Conservation (phyloP, 2,113 vertebrate genomes). For the Stercorarius parasiticus region DNA sequence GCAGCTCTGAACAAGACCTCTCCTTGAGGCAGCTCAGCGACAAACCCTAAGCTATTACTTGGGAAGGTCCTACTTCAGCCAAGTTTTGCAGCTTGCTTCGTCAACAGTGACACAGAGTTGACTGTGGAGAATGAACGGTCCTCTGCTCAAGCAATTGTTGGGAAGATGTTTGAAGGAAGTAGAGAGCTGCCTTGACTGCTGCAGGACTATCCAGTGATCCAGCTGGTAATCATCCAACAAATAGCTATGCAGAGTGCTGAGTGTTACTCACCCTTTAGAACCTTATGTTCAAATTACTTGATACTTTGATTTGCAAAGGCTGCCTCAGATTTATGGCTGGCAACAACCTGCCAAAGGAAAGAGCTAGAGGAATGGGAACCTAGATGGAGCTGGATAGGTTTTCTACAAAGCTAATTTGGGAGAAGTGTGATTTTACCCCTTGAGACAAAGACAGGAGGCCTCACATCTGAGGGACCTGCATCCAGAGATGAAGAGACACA, state of each 20-base stretch:
- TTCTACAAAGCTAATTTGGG: not conserved
- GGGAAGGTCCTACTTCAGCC: not conserved
- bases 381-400: not conserved
- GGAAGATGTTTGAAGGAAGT: not conserved
- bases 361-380: not conserved
- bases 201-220: not conserved
- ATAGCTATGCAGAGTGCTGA: not conserved
- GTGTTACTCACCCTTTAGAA: not conserved
- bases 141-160: not conserved
- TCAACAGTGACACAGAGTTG: not conserved
- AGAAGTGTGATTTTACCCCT: not conserved
- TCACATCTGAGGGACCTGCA: not conserved
- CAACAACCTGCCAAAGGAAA: not conserved
- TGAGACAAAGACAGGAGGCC: not conserved
- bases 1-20: not conserved
- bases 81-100: not conserved
- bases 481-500: not conserved
- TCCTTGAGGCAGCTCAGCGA: not conserved
- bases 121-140: fast-evolving
- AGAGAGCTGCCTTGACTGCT: not conserved
- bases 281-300: not conserved
- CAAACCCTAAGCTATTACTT: not conserved
- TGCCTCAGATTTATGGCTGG: not conserved
- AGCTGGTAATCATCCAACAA: not conserved
- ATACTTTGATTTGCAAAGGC: not conserved